Base-by-base conservation (phyloP, 2,113 vertebrate species). In the Sinocyclocheilus anshuiensis region DNA sequence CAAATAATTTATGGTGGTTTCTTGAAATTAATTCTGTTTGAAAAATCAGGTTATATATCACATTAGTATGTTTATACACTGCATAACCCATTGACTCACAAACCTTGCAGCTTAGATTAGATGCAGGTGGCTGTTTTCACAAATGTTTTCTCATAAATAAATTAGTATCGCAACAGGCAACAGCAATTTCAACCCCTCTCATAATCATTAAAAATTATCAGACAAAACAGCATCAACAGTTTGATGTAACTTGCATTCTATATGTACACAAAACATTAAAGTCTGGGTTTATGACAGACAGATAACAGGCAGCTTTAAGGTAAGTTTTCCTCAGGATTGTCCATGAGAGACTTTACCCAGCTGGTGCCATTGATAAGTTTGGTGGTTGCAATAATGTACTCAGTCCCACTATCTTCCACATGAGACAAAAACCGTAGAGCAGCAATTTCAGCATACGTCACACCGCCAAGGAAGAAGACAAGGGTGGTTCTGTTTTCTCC, bases 371-470 rank as follows among this genome's bases (percentile, higher is more conserved):
- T 99, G 89, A 99, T 94, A 0, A 99, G 96, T 88, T 99, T 99
- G 1, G 98, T 99, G 5, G 98, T 97, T 39, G 97, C 98, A 61
- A 99, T 97, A 4, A 99, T 94, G 0, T 99, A 99, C 71, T 99
- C 98, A 8, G 97, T 99, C 74, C 97, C 97, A 12, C 97, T 96
- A 18, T 99, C 98, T 89, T 99, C 98, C 96, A 98, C 95, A 61
- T 99, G 98, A 29, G 98, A 99, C 61, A 99, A 96, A 63, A 99
- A 99, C 0, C 98, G 94, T 48, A 99, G 95, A 0, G 98, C 98
- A 0, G 98, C 97, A 11, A 99, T 97, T 88, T 99, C 98, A 0
- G 98, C 98, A 0, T 97, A 99, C 0, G 98, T 97, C 22, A 99
- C 97, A 0, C 98, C 98, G 0, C 98, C 98, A 0, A 99, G 96